Percentiles rank a stretch among this genome's conserved stretches.
Evolutionary conservation across 2,888 invertebrate species (phyloP).

Genomic region (Dugesia japonica): DNA sequence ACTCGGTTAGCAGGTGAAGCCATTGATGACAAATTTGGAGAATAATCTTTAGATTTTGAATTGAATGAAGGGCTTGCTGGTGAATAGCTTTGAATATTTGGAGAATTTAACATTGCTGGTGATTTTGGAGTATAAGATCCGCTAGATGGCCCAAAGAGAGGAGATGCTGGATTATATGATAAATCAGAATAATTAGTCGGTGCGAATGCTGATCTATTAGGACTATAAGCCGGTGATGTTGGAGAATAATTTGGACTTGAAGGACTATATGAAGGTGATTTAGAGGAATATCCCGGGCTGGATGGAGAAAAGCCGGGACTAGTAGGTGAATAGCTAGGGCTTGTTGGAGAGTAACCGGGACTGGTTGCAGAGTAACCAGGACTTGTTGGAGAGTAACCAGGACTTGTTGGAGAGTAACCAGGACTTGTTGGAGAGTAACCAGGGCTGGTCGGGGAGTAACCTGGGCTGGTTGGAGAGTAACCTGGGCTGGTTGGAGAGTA

Average conservation of each 20-base stretch:
- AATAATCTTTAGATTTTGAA: background rate
- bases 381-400: slow-evolving; percentile 12
- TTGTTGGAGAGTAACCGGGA: background rate
- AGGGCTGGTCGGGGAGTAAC: background rate
- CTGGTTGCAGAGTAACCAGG: slow-evolving; percentile 3
- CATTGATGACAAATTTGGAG: no score
- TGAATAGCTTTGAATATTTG: background rate
- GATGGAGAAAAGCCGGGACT: background rate
- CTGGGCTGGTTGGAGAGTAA: background rate
- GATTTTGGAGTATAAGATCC: background rate
- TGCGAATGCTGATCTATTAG: background rate
- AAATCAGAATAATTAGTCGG: background rate
- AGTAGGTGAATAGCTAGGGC: background rate
- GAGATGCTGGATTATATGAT: background rate
- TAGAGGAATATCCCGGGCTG: background rate
- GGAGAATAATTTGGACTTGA: background rate
- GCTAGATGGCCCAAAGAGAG: background rate
- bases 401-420: background rate
- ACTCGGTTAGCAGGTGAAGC: background rate
- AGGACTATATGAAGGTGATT: background rate
- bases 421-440: slow-evolving; percentile 11
- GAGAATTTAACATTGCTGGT: background rate
- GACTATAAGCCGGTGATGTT: background rate
- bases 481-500: slow-evolving; percentile 1
- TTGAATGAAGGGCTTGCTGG: background rate